phyloP scores from a whole-genome alignment of 2,888 invertebrate species.

The Desoria tigrina region DNA sequence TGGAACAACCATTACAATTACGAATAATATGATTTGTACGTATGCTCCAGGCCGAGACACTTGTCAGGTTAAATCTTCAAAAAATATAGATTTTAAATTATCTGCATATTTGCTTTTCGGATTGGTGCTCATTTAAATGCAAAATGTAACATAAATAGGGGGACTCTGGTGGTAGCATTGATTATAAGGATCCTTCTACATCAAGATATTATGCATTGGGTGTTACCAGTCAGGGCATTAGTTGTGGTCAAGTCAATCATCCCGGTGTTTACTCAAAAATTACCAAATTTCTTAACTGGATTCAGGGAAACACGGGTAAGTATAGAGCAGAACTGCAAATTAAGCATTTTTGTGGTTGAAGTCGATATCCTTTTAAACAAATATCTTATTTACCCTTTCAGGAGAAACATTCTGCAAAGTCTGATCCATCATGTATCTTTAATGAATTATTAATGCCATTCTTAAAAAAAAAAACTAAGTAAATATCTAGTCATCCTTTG shows the following conservation, averaged over 20 bases:
- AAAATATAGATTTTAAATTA: too few relatives aligned
- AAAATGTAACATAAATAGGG: constrained; percentile 28
- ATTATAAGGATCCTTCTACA: constrained; percentile 34
- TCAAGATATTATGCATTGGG: constrained; percentile 37
- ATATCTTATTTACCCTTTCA: neutral
- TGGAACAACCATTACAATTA: constrained; percentile 28
- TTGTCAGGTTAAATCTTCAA: constrained; percentile 46
- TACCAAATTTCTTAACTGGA: constrained; percentile 30
- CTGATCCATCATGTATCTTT: neutral
- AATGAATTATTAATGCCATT: neutral
- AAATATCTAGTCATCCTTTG: too few relatives aligned
- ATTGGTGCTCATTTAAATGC: neutral
- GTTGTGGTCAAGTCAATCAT: constrained; percentile 28
- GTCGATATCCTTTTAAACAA: too few relatives aligned
- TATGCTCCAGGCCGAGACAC: constrained; percentile 35
- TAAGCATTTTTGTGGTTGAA: too few relatives aligned
- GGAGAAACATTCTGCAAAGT: constrained; percentile 28
- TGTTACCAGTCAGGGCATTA: constrained; percentile 30
- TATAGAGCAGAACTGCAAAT: too few relatives aligned
- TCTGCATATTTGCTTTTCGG: too few relatives aligned
- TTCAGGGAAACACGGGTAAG: constrained; percentile 34
- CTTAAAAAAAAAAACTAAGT: too few relatives aligned
- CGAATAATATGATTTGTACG: constrained; percentile 47
- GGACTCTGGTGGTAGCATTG: constrained; percentile 43
- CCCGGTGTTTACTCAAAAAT: constrained; percentile 37